A percentile compares a stretch with the other conserved stretches of the same genome.
These are phyloP conservation scores for Fistularia commersonii DNA, from an alignment of 2,797 vertebrate genomes.

Conservation along the genomic window DNA sequence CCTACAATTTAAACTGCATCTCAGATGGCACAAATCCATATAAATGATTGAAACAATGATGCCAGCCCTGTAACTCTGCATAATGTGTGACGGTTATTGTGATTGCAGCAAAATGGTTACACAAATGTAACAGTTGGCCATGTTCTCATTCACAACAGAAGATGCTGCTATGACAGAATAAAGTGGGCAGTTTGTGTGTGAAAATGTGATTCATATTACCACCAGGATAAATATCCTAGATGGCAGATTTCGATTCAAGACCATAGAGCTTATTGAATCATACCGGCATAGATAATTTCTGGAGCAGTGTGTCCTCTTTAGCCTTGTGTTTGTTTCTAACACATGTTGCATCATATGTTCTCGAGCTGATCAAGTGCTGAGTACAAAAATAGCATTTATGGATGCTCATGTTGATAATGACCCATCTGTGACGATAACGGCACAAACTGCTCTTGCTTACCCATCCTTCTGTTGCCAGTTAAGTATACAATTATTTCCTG, in stretches of 20 bases:
- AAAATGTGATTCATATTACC: constrained; percentile 35
- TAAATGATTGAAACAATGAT: constrained; percentile 11
- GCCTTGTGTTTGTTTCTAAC: constrained; percentile 4
- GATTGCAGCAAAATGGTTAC: constrained; percentile 42
- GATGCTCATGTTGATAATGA: constrained; percentile 19
- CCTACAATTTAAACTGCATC: too few relatives aligned
- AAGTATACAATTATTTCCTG: too few relatives aligned
- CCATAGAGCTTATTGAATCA: too few relatives aligned
- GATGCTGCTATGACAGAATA: constrained; percentile 19
- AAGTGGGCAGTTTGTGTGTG: constrained; percentile 25
- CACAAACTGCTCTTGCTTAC: constrained; percentile 6
- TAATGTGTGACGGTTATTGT: constrained; percentile 43
- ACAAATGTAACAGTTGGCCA: constrained; percentile 55
- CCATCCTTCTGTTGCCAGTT: neutral
- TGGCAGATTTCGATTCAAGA: neutral
- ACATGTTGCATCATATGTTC: constrained; percentile 9
- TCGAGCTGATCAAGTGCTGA: neutral
- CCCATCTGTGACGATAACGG: constrained; percentile 28
- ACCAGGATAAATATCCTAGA: constrained; percentile 20
- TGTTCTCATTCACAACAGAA: constrained; percentile 29
- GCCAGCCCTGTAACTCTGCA: constrained; percentile 20
- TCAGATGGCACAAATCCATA: constrained; percentile 1
- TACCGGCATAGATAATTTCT: neutral
- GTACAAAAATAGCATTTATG: constrained; percentile 9
- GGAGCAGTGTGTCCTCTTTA: neutral